Base-by-base conservation (phyloP, 2,797 vertebrate species). In the Lindbergichthys nudifrons region DNA sequence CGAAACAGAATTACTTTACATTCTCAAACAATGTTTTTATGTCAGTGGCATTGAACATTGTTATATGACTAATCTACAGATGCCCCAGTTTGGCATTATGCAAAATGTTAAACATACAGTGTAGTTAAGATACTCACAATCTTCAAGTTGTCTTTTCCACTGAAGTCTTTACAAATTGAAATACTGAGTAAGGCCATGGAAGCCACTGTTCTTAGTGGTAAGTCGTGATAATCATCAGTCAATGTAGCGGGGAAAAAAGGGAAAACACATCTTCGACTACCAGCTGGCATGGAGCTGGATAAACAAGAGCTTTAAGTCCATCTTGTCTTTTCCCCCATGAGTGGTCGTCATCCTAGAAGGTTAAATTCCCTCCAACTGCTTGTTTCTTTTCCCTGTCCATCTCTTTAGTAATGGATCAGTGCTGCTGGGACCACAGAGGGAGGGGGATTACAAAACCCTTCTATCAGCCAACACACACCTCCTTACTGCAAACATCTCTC, bases 291-390 rank as follows among this genome's bases (percentile, higher is more conserved):
- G 10, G 45, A 69, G 70, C 46, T 54, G 79, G 66, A 78, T 80
- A 83, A 81, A 82, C 71, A 88, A 9, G 13, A 78, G 68, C 78
- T 81, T 82, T 80, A 82, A 90, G 85, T 89, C 81, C 82, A 82
- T 84, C 80, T 81, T 80, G 80, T 82, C 74, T 73, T 60, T 26
- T 86, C 65, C 73, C 85, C 39, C 46, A 30, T 73, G 73, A 79
- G 54, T 62, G 23, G 71, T 71, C 67, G 84, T 81, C 69, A 12
- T 78, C 71, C 63, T 79, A 43, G 83, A 81, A 84, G 83, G 74
- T 76, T 86, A 56, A 81, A 83, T 62, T 51, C 68, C 63, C 36
- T 75, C 60, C 53, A 83, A 79, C 66, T 82, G 73, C 71, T 62
- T 63, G 15, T 76, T 59, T 67, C 66, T 69, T 72, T 80, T 83